These are phyloP conservation scores for Rostratula benghalensis DNA, from an alignment of 2,113 vertebrate genomes.

Conservation along the genomic window DNA sequence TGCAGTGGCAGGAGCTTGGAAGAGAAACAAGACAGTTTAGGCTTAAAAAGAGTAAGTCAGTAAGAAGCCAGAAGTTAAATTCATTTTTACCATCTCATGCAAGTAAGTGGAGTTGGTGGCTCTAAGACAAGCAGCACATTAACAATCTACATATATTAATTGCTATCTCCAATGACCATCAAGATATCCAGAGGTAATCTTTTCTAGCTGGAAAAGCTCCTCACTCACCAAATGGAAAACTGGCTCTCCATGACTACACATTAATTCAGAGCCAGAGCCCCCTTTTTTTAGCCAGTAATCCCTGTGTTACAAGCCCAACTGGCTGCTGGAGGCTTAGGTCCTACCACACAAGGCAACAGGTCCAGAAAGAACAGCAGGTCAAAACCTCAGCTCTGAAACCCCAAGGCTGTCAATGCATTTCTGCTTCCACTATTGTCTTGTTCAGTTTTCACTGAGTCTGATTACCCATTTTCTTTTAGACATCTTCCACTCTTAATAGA, in stretches of 20 bases:
- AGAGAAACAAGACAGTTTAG: background rate
- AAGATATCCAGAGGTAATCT: background rate
- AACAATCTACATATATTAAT: background rate
- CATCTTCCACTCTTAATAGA: background rate
- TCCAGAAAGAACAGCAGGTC: background rate
- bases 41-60: background rate
- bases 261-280: background rate
- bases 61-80: background rate
- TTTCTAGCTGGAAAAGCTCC: slow-evolving; percentile 1
- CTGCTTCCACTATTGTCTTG: background rate
- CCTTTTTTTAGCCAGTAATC: background rate
- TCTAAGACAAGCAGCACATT: background rate
- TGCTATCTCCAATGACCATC: background rate
- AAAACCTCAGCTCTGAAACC: background rate
- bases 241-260: background rate
- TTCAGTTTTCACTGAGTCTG: background rate
- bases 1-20: background rate
- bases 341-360: background rate
- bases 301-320: background rate
- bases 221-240: slow-evolving; percentile 19
- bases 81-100: background rate
- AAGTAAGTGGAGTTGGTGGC: background rate
- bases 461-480: background rate
- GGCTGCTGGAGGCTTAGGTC: background rate
- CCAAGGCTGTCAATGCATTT: background rate